Evolutionary conservation across 1,140 invertebrate species (phyloP), one percentile per base, ranked within the genome.

Genomic region (Zelostemma sp.): DNA sequence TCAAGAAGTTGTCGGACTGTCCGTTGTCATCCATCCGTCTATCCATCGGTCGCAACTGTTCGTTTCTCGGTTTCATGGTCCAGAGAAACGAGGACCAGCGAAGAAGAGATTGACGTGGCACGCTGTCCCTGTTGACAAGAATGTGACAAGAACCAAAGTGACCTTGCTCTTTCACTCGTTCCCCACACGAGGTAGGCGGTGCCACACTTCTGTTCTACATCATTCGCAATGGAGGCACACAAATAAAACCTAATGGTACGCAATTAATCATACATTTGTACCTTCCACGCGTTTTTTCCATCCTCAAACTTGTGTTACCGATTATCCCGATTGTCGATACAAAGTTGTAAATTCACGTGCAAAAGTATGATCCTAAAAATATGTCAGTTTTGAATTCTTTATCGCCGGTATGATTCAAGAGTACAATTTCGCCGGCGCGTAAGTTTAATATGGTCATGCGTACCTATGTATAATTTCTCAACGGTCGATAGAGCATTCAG

Each of bases 121-220:
- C 80, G 81, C 78, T 83, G 79, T 81, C 73, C 74, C 61, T 63
- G 72, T 83, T 85, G 83, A 85, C 83, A 85, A 85, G 83, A 85
- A 85, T 85, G 84, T 83, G 84, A 85, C 83, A 81, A 79, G 82
- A 80, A 81, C 74, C 74, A 72, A 83, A 82, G 77, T 81, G 81
- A 80, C 80, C 81, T 81, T 75, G 76, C 73, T 78, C 74, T 68
- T 72, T 58, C 67, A 53, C 64, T 70, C 53, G 62, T 58, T 60
- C 57, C 41, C 63, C 41, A 38, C 19, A 60, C 69, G 48, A 72
- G 66, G 63, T 70, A 69, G 72, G 64, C 74, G 72, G 67, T 62
- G 67, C 67, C 64, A 69, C 31, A 58, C 57, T 70, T 68, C 65
- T 56, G 56, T 71, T 57, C 51, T 72, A 65, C 65, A 72, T 72